Evolutionary conservation across 2,113 vertebrate genomes (phyloP).

Genomic region (Engystomops pustulosus): DNA sequence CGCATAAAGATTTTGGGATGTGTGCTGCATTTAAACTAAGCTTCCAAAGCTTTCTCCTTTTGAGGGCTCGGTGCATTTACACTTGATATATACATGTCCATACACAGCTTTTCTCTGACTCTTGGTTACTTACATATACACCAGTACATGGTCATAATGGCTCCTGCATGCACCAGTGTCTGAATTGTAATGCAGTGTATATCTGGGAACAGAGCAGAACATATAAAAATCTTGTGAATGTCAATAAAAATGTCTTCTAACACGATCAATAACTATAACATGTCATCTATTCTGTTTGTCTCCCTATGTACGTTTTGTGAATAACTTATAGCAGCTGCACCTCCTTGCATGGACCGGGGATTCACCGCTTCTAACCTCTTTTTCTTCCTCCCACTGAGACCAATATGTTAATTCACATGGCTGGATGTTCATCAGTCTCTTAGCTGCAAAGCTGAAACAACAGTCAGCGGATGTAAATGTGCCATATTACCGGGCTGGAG

Average conservation of each 20-base stretch:
- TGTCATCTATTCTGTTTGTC: constrained; percentile 21
- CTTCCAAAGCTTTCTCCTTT: too few relatives aligned
- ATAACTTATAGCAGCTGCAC: neutral
- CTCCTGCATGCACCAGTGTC: neutral
- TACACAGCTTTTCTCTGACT: neutral
- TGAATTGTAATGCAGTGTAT: neutral
- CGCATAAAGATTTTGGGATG: neutral
- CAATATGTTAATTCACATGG: constrained; percentile 12
- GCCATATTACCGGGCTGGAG: neutral
- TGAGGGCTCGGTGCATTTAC: too few relatives aligned
- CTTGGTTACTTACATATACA: neutral
- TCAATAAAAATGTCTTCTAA: neutral
- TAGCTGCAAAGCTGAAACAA: neutral
- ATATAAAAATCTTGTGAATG: neutral
- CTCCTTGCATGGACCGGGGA: constrained; percentile 20
- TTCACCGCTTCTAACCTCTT: constrained; percentile 20
- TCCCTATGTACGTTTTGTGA: neutral
- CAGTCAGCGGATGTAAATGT: neutral
- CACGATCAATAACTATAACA: neutral
- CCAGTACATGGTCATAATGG: neutral
- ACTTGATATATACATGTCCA: neutral
- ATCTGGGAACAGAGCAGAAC: too few relatives aligned
- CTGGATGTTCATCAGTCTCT: neutral
- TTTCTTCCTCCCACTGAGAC: constrained; percentile 23
- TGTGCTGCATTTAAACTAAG: neutral